Evolutionary conservation across 1,140 invertebrate species (phyloP), one percentile per base, ranked within the genome.

Genomic region (Andricus grossulariae): DNA sequence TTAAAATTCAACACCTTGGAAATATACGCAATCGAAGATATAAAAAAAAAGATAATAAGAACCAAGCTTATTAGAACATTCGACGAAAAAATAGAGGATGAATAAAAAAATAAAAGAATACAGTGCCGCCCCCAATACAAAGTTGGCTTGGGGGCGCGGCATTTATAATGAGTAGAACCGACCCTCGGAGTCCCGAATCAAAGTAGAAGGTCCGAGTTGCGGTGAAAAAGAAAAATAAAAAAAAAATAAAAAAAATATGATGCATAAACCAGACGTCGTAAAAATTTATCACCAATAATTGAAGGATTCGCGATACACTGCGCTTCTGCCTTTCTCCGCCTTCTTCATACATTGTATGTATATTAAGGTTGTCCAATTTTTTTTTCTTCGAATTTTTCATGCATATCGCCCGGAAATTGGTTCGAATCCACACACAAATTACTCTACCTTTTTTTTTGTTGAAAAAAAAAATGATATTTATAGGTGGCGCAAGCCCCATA

Each of bases 211-310:
- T 55, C 19, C 18, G 72, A 72, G 71, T 45, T 57, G 21, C 72
- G 45, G 72, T 45, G 7, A 19, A n/a, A n/a, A n/a, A n/a, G n/a
- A n/a, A n/a, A n/a, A n/a, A n/a, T n/a, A n/a, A n/a, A n/a, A n/a
- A n/a, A n/a, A 54, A 50, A 49, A 73, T 19, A 73, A 49, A 51
- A 16, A 16, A 32, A 39, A 39, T 39, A 39, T 66, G 25, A 66
- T 66, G 25, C 57, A 66, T 21, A 66, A 39, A 21, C 25, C 57
- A 73, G 50, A 74, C 39, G 70, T 83, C 82, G 80, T 81, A 81
- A 81, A 83, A 81, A 79, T 79, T 83, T 83, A 83, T 80, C 77
- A 81, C 80, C 80, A 74, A 83, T 83, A 83, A 83, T 83, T 81
- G 75, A 73, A 75, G 80, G 78, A 81, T 76, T 77, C 73, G 54